A percentile compares a stretch with the other conserved stretches of the same genome.
phyloP scores from a whole-genome alignment of 1,140 invertebrate genomes.

The Uloborus diversus region DNA sequence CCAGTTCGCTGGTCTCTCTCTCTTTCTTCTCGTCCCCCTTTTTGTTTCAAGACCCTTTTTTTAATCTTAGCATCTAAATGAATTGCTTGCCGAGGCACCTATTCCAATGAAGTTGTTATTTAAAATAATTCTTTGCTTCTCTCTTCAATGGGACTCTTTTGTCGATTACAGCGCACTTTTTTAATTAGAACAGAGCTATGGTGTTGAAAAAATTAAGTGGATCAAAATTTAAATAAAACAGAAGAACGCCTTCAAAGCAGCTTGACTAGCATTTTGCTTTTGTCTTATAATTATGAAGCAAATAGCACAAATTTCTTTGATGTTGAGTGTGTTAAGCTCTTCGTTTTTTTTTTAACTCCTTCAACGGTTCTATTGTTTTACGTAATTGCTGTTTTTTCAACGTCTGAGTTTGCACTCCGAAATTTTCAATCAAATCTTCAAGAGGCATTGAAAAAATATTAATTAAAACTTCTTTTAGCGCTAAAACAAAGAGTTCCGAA shows the following conservation, averaged over 20 bases:
- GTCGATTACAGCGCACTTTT: conserved; percentile 32
- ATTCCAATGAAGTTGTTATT: neutral
- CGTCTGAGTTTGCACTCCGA: too few relatives aligned
- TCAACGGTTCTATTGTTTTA: too few relatives aligned
- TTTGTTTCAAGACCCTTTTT: neutral
- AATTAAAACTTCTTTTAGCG: too few relatives aligned
- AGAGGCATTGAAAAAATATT: too few relatives aligned
- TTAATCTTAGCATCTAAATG: conserved; percentile 44
- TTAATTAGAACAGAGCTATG: conserved; percentile 35
- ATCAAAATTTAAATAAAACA: neutral
- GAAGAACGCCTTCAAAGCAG: neutral
- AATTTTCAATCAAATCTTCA: too few relatives aligned
- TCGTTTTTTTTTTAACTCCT: too few relatives aligned
- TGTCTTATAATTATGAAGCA: neutral
- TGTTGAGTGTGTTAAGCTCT: too few relatives aligned
- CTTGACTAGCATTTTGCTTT: neutral
- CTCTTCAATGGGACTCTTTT: conserved; percentile 1
- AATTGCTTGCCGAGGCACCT: conserved; percentile 1
- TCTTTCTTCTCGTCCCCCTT: conserved; percentile 23
- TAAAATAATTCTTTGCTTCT: conserved; percentile 7
- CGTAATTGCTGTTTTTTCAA: too few relatives aligned
- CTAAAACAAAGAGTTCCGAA: too few relatives aligned
- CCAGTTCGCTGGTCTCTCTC: neutral
- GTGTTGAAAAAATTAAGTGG: neutral
- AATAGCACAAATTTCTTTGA: neutral